Conservation (phyloP, 2,797 vertebrate species). For the Adrianichthys oophorus region DNA sequence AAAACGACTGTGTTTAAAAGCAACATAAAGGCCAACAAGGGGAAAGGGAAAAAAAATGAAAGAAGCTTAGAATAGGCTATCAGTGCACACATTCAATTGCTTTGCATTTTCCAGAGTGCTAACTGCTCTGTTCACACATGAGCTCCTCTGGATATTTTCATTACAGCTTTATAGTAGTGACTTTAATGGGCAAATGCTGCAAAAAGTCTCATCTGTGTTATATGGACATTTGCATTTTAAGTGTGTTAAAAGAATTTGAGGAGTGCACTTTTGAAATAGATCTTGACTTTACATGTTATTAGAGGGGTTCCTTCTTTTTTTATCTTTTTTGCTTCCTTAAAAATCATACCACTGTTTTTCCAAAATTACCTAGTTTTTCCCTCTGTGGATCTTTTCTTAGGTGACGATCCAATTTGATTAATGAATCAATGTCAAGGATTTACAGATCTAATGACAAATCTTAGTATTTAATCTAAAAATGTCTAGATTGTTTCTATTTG, state of each 20-base stretch:
- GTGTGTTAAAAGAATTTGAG: neutral
- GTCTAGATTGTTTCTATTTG: no score
- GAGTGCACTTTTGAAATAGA: no score
- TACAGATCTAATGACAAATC: no score
- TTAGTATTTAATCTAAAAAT: no score
- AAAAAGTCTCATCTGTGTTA: constrained; percentile 2
- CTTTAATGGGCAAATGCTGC: constrained; percentile 5
- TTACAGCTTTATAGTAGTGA: neutral
- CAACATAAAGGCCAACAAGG: neutral
- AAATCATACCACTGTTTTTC: no score
- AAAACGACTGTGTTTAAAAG: neutral
- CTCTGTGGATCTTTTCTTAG: no score
- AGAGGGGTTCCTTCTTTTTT: no score
- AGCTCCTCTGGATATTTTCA: constrained; percentile 5
- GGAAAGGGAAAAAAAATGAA: neutral
- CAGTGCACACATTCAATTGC: neutral
- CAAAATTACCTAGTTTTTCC: no score
- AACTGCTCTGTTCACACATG: neutral
- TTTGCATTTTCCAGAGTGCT: constrained; percentile 1
- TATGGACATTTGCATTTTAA: neutral
- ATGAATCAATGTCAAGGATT: no score
- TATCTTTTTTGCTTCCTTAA: no score
- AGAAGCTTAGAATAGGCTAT: neutral
- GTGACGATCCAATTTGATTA: no score
- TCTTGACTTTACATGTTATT: no score